A percentile compares a stretch with the other conserved stretches of the same genome.
Conservation (phyloP, 2,888 invertebrate species). For the Tipula vernalis region DNA sequence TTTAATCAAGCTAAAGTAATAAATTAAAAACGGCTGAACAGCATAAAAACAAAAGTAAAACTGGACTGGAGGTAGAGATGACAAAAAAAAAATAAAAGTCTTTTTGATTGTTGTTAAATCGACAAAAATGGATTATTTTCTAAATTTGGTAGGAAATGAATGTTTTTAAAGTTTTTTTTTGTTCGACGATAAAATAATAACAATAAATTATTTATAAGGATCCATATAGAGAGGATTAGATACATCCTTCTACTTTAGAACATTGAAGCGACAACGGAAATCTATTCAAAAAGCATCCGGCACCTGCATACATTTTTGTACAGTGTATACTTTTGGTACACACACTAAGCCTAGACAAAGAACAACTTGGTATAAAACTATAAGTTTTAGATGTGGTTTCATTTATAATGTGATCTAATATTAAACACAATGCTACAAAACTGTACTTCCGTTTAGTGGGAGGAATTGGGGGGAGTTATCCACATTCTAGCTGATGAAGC, state of each 20-base stretch:
- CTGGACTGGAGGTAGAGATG: neutral
- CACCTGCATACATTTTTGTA: neutral
- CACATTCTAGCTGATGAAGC: too few relatives aligned
- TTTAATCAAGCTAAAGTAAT: neutral
- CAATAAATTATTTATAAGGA: neutral
- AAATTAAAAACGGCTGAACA: neutral
- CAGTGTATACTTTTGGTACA: too few relatives aligned
- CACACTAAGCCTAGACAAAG: neutral
- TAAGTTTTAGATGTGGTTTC: too few relatives aligned
- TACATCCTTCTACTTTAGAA: neutral
- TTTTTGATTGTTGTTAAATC: neutral
- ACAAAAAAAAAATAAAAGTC: neutral
- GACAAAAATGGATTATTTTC: slow-evolving; percentile 7
- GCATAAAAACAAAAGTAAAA: neutral
- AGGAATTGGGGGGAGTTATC: too few relatives aligned
- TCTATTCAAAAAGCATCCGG: neutral
- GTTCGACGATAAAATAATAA: neutral
- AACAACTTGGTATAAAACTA: neutral
- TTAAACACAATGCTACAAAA: too few relatives aligned
- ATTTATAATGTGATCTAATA: too few relatives aligned
- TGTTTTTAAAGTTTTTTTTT: neutral
- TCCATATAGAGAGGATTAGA: neutral
- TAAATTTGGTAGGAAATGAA: neutral
- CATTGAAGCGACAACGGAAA: neutral
- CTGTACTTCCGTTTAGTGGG: too few relatives aligned